Base-by-base conservation (phyloP, 2,113 vertebrate genomes). In the Probosciger aterrimus region DNA sequence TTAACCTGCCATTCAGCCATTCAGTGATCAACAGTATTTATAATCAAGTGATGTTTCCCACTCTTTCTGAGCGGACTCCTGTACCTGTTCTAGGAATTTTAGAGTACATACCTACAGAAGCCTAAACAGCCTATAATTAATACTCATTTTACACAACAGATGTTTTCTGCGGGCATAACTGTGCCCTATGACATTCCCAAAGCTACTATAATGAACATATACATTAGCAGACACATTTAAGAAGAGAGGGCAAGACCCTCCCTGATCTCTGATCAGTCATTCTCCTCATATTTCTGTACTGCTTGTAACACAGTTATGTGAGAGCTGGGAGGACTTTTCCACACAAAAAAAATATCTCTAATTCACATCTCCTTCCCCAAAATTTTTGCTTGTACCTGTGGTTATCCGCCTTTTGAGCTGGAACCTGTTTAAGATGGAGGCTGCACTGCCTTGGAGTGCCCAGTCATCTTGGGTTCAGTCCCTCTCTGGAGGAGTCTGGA, bases 171-270 rank as follows among this genome's bases (percentile, higher is more conserved):
- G 27, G 25, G 7, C 0, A 1, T 11, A 39, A 14, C 30, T 23
- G 44, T 0, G 0, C 25, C 53, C 59, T 37, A 0, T 18, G 49
- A n/a, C 67, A 18, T 41, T 85, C 78, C 75, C 2, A 2, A 69
- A 46, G 43, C 57, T 82, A 57, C 63, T 63, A 0, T 2, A 17
- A n/a, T 6, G 41, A 37, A 67, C 3, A 0, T 2, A 6, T 7
- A 11, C 10, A 3, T 47, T 49, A 89, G 43, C 3, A n/a, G 37
- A 33, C 25, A 35, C n/a, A 14, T 82, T 60, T 70, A 50, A 39
- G 35, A 75, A 14, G 23, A 79, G 4, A 19, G 25, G 18, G 11
- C 4, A 53, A 76, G 41, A 35, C 22, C 33, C 14, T 59, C 22
- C 35, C 33, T 59, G 57, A 35, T 59, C 22, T 35, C 24, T 44